phyloP scores from a whole-genome alignment of 2,797 vertebrate genomes.

The Remorina albescens region DNA sequence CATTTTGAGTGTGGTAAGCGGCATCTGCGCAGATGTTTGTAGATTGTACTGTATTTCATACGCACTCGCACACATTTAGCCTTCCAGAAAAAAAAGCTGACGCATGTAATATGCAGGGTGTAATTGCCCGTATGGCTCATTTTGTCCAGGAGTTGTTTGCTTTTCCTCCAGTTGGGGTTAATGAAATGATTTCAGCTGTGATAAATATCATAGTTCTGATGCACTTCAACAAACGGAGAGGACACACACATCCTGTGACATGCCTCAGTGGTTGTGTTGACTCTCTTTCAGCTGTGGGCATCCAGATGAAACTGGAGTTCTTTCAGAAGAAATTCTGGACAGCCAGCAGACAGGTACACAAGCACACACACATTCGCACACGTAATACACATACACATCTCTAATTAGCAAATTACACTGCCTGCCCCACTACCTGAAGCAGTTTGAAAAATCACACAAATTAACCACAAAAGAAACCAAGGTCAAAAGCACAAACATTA shows the following conservation, averaged over 20 bases:
- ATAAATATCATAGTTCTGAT: slow-evolving; percentile 20
- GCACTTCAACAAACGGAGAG: neutral
- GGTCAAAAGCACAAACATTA: neutral
- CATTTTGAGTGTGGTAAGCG: slow-evolving; percentile 48
- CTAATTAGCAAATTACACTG: neutral
- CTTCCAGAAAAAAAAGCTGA: slow-evolving; percentile 40
- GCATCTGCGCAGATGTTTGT: slow-evolving; percentile 29
- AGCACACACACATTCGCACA: slow-evolving; percentile 16
- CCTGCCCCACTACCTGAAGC: neutral
- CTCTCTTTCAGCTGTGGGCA: slow-evolving; percentile 93
- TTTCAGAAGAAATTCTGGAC: slow-evolving; percentile 99
- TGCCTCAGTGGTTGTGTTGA: slow-evolving; percentile 15
- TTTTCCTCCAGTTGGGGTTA: slow-evolving; percentile 15
- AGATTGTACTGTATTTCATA: slow-evolving; percentile 15
- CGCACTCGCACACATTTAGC: slow-evolving; percentile 9
- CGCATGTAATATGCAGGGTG: slow-evolving; percentile 16
- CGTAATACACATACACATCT: no score
- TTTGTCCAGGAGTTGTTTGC: slow-evolving; percentile 28
- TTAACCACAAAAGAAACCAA: neutral
- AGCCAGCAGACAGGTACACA: slow-evolving; percentile 95
- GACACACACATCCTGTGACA: neutral
- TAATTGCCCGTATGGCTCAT: slow-evolving; percentile 6
- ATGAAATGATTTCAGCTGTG: slow-evolving; percentile 24
- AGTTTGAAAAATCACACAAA: neutral
- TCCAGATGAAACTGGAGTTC: slow-evolving; percentile 99